These are phyloP conservation scores for Microcebus tavaratra DNA, from an alignment of 2,113 vertebrate genomes.

Conservation along the genomic window DNA sequence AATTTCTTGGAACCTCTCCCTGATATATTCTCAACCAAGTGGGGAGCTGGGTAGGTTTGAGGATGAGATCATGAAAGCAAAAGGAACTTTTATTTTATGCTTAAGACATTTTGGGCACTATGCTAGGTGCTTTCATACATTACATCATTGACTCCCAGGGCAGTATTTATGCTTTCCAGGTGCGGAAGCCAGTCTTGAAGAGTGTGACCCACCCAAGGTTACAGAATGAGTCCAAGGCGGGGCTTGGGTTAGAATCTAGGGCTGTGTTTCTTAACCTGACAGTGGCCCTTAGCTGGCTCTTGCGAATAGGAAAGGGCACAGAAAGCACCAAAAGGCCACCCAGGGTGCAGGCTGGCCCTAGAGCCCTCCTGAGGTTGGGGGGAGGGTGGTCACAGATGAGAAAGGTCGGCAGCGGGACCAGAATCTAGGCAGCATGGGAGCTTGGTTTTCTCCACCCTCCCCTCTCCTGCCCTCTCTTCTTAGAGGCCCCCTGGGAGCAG, in stretches of 20 bases:
- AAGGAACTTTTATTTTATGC: not conserved
- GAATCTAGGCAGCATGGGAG: not conserved
- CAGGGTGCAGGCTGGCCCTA: not conserved
- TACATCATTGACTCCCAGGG: not conserved
- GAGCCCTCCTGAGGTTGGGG: not conserved
- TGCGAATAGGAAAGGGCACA: too few species aligned
- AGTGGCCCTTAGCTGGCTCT: not conserved
- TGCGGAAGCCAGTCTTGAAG: not conserved
- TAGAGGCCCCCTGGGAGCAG: not conserved
- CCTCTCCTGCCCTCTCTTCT: not conserved
- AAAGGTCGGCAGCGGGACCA: not conserved
- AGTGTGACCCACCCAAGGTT: not conserved
- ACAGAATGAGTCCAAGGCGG: not conserved
- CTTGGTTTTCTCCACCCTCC: not conserved
- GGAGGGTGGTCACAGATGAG: not conserved
- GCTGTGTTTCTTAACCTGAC: not conserved
- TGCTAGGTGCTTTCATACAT: not conserved
- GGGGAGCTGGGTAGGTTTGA: not conserved
- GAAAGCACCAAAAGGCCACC: not conserved
- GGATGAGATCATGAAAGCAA: not conserved
- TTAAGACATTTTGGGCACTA: not conserved
- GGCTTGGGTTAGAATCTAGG: accelerated
- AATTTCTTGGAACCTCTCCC: not conserved
- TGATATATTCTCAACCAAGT: not conserved
- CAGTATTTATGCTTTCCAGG: not conserved